Evolutionary conservation across 2,888 invertebrate species (phyloP), one percentile per base, ranked within the genome.

Genomic region (Fabriciana adippe): DNA sequence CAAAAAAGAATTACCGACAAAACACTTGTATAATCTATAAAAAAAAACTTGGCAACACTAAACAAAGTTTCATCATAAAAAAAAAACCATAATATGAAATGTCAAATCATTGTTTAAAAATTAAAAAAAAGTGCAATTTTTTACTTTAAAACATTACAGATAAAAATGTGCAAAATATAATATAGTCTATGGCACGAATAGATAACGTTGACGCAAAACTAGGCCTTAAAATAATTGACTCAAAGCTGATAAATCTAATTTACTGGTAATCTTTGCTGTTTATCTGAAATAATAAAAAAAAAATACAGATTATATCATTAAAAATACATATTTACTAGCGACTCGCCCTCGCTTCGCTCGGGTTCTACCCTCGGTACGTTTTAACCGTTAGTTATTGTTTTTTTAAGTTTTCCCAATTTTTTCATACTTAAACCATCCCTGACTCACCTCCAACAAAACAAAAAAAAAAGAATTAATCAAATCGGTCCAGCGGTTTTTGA

Each of bases 201-300:
- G 41, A 64, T 54, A 60, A 59, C 51, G 63, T 41, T 54, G 54
- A 63, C 47, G 47, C 51, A 55, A 61, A n/a, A 57, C 45, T 71
- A 66, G 26, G 50, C 65, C 59, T 65, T 50, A 68, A 68, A 67
- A 69, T 65, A 73, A 72, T 73, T 73, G 73, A 73, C 73, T 73
- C 57, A 56, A 18, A 67, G 54, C 66, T 35, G 63, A 68, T 54
- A 50, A 57, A 66, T 55, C 35, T 57, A 64, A 63, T 11, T 60
- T 56, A 70, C 67, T 67, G 70, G 70, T 67, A 64, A 61, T 51
- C 48, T 11, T 61, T 48, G 26, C 1, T 6, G 21, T 50, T 55
- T 61, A 47, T 57, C 70, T 70, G 70, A 67, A 70, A 70, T 16
- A 53, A 14, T 50, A 60, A 41, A 56, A 63, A 5, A 48, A 3